Conservation (phyloP, 2,113 vertebrate species). For the Chlorodrepanis virens region DNA sequence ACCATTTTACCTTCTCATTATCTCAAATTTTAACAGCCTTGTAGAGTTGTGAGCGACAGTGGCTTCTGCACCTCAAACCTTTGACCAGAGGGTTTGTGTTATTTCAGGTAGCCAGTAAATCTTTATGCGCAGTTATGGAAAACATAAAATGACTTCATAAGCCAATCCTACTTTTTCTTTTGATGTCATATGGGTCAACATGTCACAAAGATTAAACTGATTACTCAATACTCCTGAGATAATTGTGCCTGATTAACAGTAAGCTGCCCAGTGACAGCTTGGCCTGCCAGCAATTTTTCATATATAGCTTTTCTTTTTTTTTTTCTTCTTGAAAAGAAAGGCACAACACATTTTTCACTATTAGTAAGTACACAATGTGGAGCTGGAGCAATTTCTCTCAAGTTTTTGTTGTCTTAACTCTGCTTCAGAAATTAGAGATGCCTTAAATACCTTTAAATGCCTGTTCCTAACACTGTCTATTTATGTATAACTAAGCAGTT, state of each 20-base stretch:
- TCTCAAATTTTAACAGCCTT: not conserved
- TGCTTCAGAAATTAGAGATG: not conserved
- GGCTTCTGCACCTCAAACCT: not conserved
- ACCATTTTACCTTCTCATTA: not conserved
- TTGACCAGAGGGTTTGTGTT: not conserved
- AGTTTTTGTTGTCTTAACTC: not conserved
- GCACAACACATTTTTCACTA: not conserved
- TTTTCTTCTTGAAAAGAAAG: not conserved
- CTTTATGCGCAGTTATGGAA: not conserved
- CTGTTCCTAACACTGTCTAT: not conserved
- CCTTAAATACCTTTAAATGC: not conserved
- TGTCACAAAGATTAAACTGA: constrained; percentile 18
- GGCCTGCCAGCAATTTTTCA: not conserved
- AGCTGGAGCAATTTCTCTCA: not conserved
- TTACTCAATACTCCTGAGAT: constrained; percentile 52
- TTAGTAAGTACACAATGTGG: not conserved
- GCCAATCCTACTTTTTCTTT: not conserved
- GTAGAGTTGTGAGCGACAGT: not conserved
- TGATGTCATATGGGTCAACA: constrained; percentile 25
- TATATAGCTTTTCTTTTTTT: not conserved
- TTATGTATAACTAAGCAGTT: not conserved
- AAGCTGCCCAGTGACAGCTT: not conserved
- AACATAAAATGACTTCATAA: constrained; percentile 48
- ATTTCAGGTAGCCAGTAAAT: constrained; percentile 8
- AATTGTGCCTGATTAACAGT: not conserved